A percentile compares a stretch with the other conserved stretches of the same genome.
These are phyloP conservation scores for Druceiella hillmani DNA, from an alignment of 2,888 invertebrate species.

Conservation along the genomic window DNA sequence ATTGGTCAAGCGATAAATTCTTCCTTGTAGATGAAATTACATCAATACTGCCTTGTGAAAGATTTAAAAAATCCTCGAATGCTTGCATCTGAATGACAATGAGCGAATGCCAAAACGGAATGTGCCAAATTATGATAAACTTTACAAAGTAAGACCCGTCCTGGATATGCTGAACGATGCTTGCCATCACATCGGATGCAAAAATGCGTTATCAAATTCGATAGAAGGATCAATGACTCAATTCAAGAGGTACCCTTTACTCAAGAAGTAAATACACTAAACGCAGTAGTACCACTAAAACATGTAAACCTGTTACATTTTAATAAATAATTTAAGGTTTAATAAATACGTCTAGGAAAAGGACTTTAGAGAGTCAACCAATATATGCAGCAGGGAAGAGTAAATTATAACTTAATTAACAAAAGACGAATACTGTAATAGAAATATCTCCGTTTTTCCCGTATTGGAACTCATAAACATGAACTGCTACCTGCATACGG, in stretches of 20 bases:
- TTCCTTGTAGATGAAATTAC: constrained; percentile 15
- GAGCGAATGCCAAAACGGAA: too few species aligned
- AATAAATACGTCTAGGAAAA: too few species aligned
- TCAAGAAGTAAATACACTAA: constrained; percentile 15
- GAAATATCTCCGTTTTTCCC: too few species aligned
- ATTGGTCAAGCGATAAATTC: constrained; percentile 15
- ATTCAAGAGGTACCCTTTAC: constrained; percentile 12
- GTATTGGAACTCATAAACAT: too few species aligned
- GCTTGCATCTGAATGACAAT: constrained; percentile 13
- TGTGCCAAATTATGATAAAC: constrained; percentile 11
- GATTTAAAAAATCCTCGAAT: constrained; percentile 11
- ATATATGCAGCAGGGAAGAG: too few species aligned
- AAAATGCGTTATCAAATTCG: constrained; percentile 13
- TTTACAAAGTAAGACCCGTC: constrained; percentile 13
- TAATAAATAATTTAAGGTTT: too few species aligned
- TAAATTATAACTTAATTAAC: too few species aligned
- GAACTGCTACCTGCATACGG: too few species aligned
- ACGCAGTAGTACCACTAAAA: constrained; percentile 15
- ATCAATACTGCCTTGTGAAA: constrained; percentile 9
- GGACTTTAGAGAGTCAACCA: too few species aligned
- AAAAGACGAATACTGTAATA: too few species aligned
- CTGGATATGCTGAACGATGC: constrained; percentile 11
- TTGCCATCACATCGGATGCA: constrained; percentile 9
- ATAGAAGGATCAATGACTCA: constrained; percentile 16
- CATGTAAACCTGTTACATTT: too few species aligned